Percentiles rank a stretch among this genome's conserved stretches.
Evolutionary conservation across 1,140 invertebrate species (phyloP).

Genomic region (Orius laevigatus): DNA sequence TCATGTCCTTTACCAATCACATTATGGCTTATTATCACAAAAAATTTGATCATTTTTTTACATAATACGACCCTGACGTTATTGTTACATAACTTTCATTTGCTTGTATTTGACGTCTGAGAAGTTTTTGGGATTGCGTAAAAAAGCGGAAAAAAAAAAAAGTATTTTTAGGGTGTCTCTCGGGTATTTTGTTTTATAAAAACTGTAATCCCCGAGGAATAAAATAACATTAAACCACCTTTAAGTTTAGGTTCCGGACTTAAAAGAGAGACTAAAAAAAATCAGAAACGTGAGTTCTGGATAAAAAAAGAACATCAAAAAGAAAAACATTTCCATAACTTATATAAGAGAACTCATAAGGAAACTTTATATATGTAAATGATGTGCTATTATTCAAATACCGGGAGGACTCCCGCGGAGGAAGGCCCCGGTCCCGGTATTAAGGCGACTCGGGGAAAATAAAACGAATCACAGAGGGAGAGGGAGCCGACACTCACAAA

Average conservation of each 20-base stretch:
- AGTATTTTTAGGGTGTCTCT: no score
- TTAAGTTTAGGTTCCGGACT: neutral
- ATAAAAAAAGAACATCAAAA: constrained; percentile 2
- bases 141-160: no score
- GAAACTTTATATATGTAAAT: constrained; percentile 12
- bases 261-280: neutral
- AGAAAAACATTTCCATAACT: constrained; percentile 9
- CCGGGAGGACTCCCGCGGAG: constrained; percentile 3
- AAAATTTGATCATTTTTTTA: no score
- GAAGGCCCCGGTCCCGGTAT: constrained; percentile 3
- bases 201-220: neutral
- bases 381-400: constrained; percentile 10
- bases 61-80: no score
- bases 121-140: no score
- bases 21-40: no score
- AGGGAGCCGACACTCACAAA: no score
- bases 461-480: neutral
- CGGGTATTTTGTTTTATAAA: neutral
- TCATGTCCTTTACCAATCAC: no score
- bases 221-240: neutral
- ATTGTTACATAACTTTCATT: no score
- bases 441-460: neutral
- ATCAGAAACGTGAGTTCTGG: neutral
- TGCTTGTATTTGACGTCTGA: no score
- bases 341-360: constrained; percentile 9